A percentile compares a stretch with the other conserved stretches of the same genome.
Evolutionary conservation across 2,797 vertebrate genomes (phyloP).

Genomic region (Linurgus olivaceus): DNA sequence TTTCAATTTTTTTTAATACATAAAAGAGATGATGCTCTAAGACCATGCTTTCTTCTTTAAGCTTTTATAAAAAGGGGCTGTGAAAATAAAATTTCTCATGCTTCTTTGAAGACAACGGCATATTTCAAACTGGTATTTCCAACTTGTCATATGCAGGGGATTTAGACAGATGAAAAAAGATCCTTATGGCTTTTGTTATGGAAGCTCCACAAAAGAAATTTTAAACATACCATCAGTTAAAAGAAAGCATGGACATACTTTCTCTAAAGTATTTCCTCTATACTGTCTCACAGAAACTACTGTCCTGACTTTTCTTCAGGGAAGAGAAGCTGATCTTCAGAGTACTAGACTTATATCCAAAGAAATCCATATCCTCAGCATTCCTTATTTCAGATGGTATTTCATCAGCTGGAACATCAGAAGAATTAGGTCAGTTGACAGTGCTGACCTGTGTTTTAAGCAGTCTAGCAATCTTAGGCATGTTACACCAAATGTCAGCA

Average conservation of each 20-base stretch:
- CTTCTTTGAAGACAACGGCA: neutral
- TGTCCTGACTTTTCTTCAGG: neutral
- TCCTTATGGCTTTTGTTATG: neutral
- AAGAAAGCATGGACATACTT: neutral
- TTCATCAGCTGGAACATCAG: conserved; percentile 39
- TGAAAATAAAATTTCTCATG: neutral
- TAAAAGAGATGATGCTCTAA: neutral
- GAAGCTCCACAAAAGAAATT: neutral
- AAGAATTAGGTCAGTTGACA: conserved; percentile 10
- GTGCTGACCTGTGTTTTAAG: neutral
- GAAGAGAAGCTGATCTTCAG: neutral
- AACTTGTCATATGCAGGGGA: neutral
- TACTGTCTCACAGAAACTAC: neutral
- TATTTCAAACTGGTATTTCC: neutral
- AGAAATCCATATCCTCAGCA: neutral
- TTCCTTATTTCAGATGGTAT: conserved; percentile 16
- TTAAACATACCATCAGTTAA: neutral
- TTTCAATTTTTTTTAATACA: neutral
- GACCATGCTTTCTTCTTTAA: neutral
- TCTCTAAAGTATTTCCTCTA: neutral
- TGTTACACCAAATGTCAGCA: neutral
- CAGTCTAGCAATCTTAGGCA: neutral
- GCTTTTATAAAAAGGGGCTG: neutral
- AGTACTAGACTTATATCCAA: neutral
- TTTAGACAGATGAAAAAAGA: neutral